Evolutionary conservation across 2,113 vertebrate species (phyloP).

Genomic region (Pollachius pollachius): DNA sequence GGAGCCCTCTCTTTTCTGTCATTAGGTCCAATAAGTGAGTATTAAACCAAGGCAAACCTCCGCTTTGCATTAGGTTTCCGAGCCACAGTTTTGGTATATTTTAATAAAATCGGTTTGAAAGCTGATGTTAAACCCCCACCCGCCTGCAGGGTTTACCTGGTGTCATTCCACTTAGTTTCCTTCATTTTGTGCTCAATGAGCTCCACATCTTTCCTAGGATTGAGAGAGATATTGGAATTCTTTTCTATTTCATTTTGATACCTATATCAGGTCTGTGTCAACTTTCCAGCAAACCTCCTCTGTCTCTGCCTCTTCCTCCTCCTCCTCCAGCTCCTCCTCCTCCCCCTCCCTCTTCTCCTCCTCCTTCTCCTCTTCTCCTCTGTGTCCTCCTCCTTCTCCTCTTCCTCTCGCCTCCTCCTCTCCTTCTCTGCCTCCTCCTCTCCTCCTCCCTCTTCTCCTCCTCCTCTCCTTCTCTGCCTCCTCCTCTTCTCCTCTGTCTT

Average conservation of each 20-base stretch:
- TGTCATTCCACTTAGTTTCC: not conserved
- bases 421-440: constrained; percentile 17
- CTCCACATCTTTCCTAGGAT: not conserved
- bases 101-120: not conserved
- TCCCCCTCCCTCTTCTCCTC: constrained; percentile 3
- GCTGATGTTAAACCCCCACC: not conserved
- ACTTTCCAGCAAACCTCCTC: constrained; percentile 1
- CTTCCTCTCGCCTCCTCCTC: not conserved
- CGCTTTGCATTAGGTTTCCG: not conserved
- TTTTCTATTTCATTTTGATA: not conserved
- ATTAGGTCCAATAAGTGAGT: not conserved
- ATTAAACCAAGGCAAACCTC: no score
- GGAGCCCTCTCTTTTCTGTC: not conserved
- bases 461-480: not conserved
- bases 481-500: no score
- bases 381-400: not conserved
- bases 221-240: not conserved
- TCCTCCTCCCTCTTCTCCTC: no score
- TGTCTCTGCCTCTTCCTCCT: constrained; percentile 8
- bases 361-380: constrained; percentile 6
- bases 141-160: not conserved
- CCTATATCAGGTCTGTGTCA: not conserved
- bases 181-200: not conserved
- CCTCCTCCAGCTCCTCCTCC: no score
- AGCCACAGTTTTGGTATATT: not conserved